These are phyloP conservation scores for Trematocara caparti DNA, from an alignment of 2,797 vertebrate species.

Conservation along the genomic window DNA sequence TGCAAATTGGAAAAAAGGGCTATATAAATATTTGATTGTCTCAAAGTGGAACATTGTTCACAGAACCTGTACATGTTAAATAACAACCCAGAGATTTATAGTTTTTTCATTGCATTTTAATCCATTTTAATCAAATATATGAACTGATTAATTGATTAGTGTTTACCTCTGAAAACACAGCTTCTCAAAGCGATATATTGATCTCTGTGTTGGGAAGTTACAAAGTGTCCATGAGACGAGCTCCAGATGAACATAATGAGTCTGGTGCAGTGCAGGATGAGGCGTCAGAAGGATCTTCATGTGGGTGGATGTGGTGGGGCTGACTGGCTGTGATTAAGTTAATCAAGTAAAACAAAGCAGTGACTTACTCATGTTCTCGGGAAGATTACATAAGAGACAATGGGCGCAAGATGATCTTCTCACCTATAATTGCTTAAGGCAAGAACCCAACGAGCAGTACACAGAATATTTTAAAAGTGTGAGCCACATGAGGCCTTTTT, in stretches of 20 bases:
- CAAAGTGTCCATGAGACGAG: background rate
- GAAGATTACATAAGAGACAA: background rate
- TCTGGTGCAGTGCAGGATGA: background rate
- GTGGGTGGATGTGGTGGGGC: background rate
- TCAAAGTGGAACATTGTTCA: background rate
- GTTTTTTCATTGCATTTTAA: background rate
- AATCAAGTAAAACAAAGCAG: background rate
- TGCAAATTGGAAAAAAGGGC: background rate
- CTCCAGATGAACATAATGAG: background rate
- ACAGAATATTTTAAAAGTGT: background rate
- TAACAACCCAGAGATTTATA: background rate
- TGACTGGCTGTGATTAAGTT: background rate
- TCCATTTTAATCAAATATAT: background rate
- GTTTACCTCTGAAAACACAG: background rate
- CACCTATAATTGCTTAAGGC: background rate
- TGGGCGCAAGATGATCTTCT: background rate
- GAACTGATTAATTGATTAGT: background rate
- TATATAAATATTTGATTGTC: background rate
- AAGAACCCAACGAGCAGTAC: background rate
- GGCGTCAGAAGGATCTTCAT: background rate
- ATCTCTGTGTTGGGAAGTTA: background rate
- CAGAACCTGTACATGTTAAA: accelerated
- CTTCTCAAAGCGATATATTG: background rate
- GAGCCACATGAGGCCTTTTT: background rate
- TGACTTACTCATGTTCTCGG: background rate